phyloP scores from a whole-genome alignment of 2,797 vertebrate species.

The Telmatherina bonti region DNA sequence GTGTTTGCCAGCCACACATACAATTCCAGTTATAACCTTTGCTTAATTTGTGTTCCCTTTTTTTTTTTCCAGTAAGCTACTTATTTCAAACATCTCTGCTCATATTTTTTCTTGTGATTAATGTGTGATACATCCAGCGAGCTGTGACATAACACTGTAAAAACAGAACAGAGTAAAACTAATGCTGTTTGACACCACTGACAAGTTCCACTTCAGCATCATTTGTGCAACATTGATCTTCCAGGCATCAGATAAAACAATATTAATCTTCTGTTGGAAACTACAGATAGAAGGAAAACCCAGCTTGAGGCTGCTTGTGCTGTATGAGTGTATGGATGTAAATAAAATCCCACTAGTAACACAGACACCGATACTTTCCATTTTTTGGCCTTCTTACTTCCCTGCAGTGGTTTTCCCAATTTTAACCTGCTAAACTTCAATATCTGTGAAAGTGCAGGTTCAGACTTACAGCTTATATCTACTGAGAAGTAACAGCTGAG shows the following conservation, averaged over 20 bases:
- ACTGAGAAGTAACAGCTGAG: constrained; percentile 13
- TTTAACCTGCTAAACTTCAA: constrained; percentile 49
- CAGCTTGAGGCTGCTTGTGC: constrained; percentile 54
- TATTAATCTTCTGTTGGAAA: constrained; percentile 22
- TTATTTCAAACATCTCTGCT: too few relatives aligned
- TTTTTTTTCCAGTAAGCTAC: background rate
- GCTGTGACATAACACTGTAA: background rate
- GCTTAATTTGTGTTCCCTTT: background rate
- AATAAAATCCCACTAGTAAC: constrained; percentile 59
- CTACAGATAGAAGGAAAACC: constrained; percentile 18
- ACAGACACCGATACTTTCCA: constrained; percentile 44
- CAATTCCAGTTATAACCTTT: too few relatives aligned
- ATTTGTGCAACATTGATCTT: background rate
- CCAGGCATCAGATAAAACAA: constrained; percentile 10
- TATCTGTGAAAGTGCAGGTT: constrained; percentile 50
- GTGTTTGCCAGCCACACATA: too few relatives aligned
- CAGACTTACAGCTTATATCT: constrained; percentile 36
- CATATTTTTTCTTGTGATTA: background rate
- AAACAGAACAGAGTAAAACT: background rate
- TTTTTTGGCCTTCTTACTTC: constrained; percentile 32
- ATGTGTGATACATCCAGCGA: background rate
- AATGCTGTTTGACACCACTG: background rate
- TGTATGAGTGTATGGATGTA: constrained; percentile 52
- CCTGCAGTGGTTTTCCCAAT: constrained; percentile 50
- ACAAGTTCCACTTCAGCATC: background rate